A percentile compares a stretch with the other conserved stretches of the same genome.
phyloP scores from a whole-genome alignment of 37 sponge, comb jelly and placozoan genomes.

The Amphimedon queenslandica region DNA sequence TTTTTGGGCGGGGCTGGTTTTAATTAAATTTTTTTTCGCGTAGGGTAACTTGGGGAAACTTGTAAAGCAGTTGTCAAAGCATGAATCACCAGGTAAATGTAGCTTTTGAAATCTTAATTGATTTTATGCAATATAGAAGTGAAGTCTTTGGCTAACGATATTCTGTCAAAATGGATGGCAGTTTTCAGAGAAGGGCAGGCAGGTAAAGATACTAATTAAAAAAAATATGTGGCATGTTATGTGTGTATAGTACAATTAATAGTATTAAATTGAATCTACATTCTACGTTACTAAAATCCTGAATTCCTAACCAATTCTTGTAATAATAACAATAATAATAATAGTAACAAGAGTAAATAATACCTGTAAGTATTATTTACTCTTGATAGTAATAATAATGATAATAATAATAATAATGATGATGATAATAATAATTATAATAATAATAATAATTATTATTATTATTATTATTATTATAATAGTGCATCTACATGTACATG shows the following conservation, averaged over 20 bases:
- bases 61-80: conserved; percentile 70
- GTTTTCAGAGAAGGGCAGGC: conserved; percentile 46
- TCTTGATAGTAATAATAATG: not conserved
- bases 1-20: not conserved
- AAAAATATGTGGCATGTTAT: too few relatives aligned
- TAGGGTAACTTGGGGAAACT: conserved; percentile 82
- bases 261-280: too few relatives aligned
- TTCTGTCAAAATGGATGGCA: conserved; percentile 72
- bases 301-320: not conserved
- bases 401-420: not conserved
- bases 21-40: not conserved
- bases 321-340: not conserved
- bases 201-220: too few relatives aligned
- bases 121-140: too few relatives aligned
- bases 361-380: too few relatives aligned
- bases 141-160: conserved; percentile 27
- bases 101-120: too few relatives aligned
- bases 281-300: too few relatives aligned
- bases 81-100: conserved; percentile 58
- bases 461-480: too few relatives aligned
- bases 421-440: too few relatives aligned
- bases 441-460: too few relatives aligned
- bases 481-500: too few relatives aligned
- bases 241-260: not conserved
- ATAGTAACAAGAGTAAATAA: not conserved